Conservation (phyloP, 2,113 vertebrate genomes). For the Laticauda colubrina region DNA sequence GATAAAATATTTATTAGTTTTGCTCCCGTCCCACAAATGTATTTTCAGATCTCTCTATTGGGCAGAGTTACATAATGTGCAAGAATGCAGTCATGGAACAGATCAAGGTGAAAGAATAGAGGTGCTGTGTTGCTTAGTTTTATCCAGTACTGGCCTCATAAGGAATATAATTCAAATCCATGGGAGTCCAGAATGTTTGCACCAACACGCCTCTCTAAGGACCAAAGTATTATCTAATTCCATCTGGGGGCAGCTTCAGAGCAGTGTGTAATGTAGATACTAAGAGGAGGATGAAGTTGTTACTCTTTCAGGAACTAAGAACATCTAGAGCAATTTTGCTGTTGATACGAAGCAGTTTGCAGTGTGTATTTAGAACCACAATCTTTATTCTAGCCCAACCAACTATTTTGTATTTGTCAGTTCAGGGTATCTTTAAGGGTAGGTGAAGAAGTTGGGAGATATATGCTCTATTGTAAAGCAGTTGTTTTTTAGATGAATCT, state of each 20-base stretch:
- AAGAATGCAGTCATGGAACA: not conserved
- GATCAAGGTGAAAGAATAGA: not conserved
- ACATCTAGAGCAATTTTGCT: not conserved
- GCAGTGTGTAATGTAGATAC: not conserved
- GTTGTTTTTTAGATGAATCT: not conserved
- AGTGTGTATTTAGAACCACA: not conserved
- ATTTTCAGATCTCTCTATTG: not conserved
- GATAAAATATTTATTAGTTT: not conserved
- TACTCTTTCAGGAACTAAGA: not conserved
- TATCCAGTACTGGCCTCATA: not conserved
- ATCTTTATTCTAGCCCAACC: not conserved
- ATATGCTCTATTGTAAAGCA: not conserved
- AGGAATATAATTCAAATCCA: not conserved
- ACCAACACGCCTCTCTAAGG: not conserved
- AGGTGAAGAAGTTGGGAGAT: not conserved
- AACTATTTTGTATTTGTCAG: not conserved
- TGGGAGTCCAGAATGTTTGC: not conserved
- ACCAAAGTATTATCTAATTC: not conserved
- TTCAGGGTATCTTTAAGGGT: not conserved
- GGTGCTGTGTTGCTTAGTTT: not conserved
- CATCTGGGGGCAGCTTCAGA: not conserved
- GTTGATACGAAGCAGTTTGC: not conserved
- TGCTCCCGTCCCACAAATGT: not conserved
- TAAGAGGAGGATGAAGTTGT: not conserved
- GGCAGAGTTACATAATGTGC: not conserved